Evolutionary conservation across 2,888 invertebrate genomes (phyloP).

Genomic region (Dichetophora obliterata): DNA sequence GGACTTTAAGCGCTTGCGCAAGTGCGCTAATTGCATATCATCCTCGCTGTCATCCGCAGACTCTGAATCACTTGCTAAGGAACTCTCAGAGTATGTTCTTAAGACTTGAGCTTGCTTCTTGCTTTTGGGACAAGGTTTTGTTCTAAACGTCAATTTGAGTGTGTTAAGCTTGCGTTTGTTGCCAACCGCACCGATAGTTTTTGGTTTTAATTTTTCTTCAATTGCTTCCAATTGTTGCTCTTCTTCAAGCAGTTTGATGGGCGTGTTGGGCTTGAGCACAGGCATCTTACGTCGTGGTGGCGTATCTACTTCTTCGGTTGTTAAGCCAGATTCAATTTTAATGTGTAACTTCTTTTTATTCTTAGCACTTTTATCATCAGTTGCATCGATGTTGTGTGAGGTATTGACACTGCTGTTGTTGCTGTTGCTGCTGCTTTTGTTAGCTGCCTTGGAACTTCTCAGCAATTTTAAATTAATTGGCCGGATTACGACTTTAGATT

Average conservation of each 20-base stretch:
- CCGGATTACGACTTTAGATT: constrained; percentile 46
- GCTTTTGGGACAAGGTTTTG: constrained; percentile 39
- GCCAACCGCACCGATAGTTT: neutral
- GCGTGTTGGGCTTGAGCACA: constrained; percentile 54
- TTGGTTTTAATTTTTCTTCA: constrained; percentile 34
- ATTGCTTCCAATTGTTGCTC: constrained; percentile 24
- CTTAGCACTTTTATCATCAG: neutral
- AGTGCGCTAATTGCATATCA: constrained; percentile 40
- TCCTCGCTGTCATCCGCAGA: constrained; percentile 7
- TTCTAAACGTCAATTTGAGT: neutral
- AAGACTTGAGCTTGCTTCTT: constrained; percentile 7
- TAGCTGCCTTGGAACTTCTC: constrained; percentile 29
- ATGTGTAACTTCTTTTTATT: neutral
- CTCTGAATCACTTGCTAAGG: constrained; percentile 10
- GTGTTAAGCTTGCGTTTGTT: neutral
- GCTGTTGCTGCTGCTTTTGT: neutral
- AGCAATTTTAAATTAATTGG: constrained; percentile 45
- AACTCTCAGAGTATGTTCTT: constrained; percentile 31
- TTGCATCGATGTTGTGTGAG: neutral
- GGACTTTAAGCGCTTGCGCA: constrained; percentile 32
- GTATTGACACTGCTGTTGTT: no score
- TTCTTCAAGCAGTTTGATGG: constrained; percentile 51
- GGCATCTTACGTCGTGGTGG: constrained; percentile 51
- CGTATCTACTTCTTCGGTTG: constrained; percentile 5
- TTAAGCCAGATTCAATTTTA: neutral